Conservation (phyloP, 1,140 invertebrate species). For the Drosophila micromelanica region DNA sequence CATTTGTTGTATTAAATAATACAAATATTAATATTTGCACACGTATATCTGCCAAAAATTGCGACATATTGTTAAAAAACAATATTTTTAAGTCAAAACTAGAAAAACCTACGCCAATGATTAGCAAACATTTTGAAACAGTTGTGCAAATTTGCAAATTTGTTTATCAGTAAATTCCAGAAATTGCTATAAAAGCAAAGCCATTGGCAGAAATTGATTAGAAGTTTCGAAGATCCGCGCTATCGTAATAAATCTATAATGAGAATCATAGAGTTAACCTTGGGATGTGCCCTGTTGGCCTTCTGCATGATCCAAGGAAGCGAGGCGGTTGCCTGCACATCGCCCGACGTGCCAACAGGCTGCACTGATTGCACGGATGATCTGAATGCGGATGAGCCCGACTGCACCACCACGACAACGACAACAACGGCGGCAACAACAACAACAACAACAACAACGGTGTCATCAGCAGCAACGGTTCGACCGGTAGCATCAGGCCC, state of each 20-base stretch:
- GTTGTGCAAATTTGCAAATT: slow-evolving; percentile 31
- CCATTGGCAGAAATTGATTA: neutral
- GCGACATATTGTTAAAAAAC: neutral
- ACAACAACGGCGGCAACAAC: neutral
- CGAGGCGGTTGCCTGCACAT: slow-evolving; percentile 18
- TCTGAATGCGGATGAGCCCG: neutral
- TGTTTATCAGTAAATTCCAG: neutral
- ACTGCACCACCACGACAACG: slow-evolving; percentile 8
- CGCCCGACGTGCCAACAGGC: neutral
- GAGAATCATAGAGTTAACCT: slow-evolving; percentile 1
- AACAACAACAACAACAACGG: slow-evolving; percentile 11
- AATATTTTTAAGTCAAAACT: slow-evolving; percentile 1
- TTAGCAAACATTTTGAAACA: neutral
- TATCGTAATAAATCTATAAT: slow-evolving; percentile 5
- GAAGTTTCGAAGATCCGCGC: neutral
- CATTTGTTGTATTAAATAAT: too few species aligned
- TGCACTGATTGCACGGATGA: slow-evolving; percentile 17
- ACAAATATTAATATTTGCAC: too few species aligned
- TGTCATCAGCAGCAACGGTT: neutral
- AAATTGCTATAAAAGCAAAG: slow-evolving; percentile 28
- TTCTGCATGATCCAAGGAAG: neutral
- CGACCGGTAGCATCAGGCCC: too few species aligned
- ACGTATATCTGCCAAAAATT: too few species aligned
- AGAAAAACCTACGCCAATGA: neutral
- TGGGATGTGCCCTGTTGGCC: slow-evolving; percentile 8